Base-by-base conservation (phyloP, 2,113 vertebrate genomes). In the Junco hyemalis region DNA sequence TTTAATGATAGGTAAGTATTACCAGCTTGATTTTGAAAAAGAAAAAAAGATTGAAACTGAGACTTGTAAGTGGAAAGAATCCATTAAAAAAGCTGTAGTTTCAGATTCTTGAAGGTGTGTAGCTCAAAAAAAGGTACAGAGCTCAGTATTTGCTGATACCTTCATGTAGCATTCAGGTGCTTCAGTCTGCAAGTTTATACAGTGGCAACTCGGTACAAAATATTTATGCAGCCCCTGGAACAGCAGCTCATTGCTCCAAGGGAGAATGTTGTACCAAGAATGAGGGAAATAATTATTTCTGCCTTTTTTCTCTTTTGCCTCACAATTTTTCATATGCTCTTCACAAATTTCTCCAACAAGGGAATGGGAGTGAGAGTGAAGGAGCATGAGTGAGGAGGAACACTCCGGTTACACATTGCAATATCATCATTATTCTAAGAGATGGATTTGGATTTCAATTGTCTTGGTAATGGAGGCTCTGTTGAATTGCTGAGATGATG, bases 371-470 rank as follows among this genome's bases (percentile, higher is more conserved):
- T 3, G 47, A 57, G 4, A 3, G 16, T 54, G 44, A 47, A 60
- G 59, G 40, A 74, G 22, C 21, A 3, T 3, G 14, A 70, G 29
- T 42, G 23, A 42, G 57, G 54, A 61, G 36, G 10, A 40, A 42
- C 42, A 14, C 0, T 48, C 42, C 48, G 40, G 13, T 60, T 47
- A 14, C 19, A 47, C 8, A 16, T 16, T 45, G 36, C 48, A 25
- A 1, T 60, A 5, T 23, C 8, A 4, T 57, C 0, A 0, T 50
- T 74, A 33, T 33, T 86, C 17, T 18, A 8, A 54, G 29, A 66
- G 47, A 3, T 15, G 11, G 9, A 5, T 51, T 83, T 81, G 60
- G 20, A 17, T 73, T 77, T 83, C 14, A 50, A 45, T 70, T 3
- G 1, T n/a, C 11, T 69, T 4, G 4, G 59, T 36, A 80, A 3